phyloP scores from a whole-genome alignment of 2,797 vertebrate genomes.

The Fundulus diaphanus region DNA sequence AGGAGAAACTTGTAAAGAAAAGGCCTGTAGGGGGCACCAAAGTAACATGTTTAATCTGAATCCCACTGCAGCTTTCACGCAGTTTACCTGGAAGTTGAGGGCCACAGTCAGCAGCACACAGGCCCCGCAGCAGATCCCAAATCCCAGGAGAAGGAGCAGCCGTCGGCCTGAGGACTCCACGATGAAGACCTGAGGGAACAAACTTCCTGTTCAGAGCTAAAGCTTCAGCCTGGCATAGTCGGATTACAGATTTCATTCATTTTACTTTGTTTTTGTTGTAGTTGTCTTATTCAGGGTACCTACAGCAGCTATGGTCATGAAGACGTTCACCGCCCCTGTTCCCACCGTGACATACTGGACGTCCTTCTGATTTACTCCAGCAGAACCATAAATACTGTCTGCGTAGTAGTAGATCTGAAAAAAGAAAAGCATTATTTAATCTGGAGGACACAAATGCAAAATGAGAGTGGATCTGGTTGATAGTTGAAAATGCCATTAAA shows the following conservation, averaged over 20 bases:
- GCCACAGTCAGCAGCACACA: conserved; percentile 86
- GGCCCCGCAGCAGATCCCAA: conserved; percentile 84
- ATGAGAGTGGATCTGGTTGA: background rate
- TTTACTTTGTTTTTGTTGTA: background rate
- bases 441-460: background rate
- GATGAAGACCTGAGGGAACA: conserved; percentile 85
- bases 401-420: conserved; percentile 95
- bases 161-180: conserved; percentile 89
- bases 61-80: background rate
- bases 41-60: background rate
- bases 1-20: background rate
- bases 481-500: background rate
- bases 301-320: conserved; percentile 89
- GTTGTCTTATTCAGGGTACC: conserved; percentile 39
- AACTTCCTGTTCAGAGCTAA: background rate
- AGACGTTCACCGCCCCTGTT: conserved; percentile 89
- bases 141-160: conserved; percentile 88
- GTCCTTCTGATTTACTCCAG: conserved; percentile 78
- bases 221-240: conserved; percentile 3
- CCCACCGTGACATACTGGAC: conserved; percentile 92
- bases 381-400: conserved; percentile 86
- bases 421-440: background rate
- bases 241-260: background rate
- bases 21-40: conserved; percentile 55
- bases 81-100: conserved; percentile 87